phyloP scores from a whole-genome alignment of 1,140 invertebrate species.

The Macrotrachela quadricornifera region DNA sequence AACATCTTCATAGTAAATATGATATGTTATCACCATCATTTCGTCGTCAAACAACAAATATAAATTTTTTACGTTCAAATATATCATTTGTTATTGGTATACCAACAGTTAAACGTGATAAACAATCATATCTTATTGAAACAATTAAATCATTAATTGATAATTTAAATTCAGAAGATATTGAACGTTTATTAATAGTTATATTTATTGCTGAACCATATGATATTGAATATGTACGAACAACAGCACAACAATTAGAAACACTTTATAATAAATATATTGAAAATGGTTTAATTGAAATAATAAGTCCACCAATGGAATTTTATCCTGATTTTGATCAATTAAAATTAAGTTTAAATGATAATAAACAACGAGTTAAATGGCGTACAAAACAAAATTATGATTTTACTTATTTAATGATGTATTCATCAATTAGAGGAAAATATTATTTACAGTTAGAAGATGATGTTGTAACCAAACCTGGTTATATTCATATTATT shows the following conservation, averaged over 20 bases:
- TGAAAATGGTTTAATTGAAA: constrained; percentile 59
- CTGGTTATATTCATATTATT: constrained; percentile 56
- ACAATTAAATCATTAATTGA: constrained; percentile 66
- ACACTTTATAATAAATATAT: constrained; percentile 46
- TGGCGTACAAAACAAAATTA: constrained; percentile 92
- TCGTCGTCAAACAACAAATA: no score
- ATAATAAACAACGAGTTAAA: constrained; percentile 57
- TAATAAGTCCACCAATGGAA: constrained; percentile 55
- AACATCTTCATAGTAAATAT: no score
- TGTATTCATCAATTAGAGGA: constrained; percentile 52
- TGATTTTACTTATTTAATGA: constrained; percentile 85
- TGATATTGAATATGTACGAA: constrained; percentile 22
- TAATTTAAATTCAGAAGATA: constrained; percentile 51
- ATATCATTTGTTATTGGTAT: constrained; percentile 61
- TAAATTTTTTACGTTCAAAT: neutral
- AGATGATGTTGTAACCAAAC: constrained; percentile 78
- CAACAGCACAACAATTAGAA: constrained; percentile 40
- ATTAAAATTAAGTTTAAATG: constrained; percentile 52
- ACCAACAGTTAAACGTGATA: constrained; percentile 66
- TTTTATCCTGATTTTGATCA: constrained; percentile 64
- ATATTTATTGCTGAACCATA: constrained; percentile 62
- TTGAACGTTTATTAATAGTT: constrained; percentile 58
- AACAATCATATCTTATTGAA: constrained; percentile 63
- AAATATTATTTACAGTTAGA: constrained; percentile 46
- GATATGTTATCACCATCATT: no score